These are phyloP conservation scores for Odontophorus gujanensis DNA, from an alignment of 2,113 vertebrate genomes.

Conservation along the genomic window DNA sequence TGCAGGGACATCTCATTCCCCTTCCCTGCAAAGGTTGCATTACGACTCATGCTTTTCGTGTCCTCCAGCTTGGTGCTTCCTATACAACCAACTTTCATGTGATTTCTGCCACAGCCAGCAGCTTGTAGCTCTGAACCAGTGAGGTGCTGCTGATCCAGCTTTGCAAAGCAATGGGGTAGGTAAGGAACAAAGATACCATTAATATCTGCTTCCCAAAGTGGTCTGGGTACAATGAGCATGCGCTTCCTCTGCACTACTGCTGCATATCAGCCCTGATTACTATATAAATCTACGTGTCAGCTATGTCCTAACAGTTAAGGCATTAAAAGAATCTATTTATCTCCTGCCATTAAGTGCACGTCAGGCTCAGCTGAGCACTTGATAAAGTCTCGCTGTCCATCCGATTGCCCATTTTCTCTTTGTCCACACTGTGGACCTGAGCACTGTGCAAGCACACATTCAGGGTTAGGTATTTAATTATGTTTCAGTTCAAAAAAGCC, in stretches of 20 bases:
- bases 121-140: neutral
- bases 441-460: neutral
- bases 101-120: neutral
- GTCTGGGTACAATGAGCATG: neutral
- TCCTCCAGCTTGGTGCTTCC: neutral
- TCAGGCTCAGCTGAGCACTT: conserved; percentile 26
- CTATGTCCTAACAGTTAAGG: conserved; percentile 62
- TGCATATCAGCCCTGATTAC: conserved; percentile 6
- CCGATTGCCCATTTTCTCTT: neutral
- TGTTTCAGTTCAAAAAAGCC: neutral
- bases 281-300: conserved; percentile 42
- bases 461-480: neutral
- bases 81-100: neutral
- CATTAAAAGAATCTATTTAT: conserved; percentile 60
- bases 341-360: conserved; percentile 53
- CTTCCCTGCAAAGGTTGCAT: neutral
- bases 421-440: neutral
- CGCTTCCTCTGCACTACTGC: neutral
- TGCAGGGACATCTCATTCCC: neutral
- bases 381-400: conserved; percentile 40
- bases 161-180: neutral
- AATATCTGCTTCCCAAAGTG: neutral
- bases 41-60: neutral
- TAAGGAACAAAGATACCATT: neutral
- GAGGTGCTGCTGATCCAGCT: neutral